phyloP scores from a whole-genome alignment of 2,113 vertebrate species.

The Eudorcas thomsonii region DNA sequence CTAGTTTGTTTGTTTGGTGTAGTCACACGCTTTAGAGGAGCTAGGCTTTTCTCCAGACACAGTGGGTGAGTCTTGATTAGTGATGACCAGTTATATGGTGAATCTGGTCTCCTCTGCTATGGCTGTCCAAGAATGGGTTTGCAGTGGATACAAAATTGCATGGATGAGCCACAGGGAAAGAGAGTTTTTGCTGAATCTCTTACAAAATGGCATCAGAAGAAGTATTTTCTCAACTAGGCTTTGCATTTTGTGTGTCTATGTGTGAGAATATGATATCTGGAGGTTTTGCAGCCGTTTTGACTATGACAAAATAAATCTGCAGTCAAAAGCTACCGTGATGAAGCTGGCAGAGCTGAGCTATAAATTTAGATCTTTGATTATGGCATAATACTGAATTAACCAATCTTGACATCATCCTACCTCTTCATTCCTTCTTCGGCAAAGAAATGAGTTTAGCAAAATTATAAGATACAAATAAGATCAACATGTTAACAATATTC shows the following conservation, averaged over 20 bases:
- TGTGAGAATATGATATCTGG: background rate
- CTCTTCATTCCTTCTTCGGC: background rate
- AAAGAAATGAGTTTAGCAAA: background rate
- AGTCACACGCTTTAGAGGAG: background rate
- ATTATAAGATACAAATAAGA: background rate
- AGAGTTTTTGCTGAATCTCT: background rate
- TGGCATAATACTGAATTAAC: background rate
- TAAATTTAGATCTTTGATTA: background rate
- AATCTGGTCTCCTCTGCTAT: background rate
- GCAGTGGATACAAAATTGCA: background rate
- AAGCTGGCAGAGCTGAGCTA: background rate
- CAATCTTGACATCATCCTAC: background rate
- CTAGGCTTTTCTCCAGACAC: background rate
- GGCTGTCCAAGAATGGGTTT: background rate
- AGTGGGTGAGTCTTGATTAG: background rate
- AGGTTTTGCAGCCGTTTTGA: background rate
- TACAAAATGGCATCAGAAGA: background rate
- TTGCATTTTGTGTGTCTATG: background rate
- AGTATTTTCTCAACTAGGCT: background rate
- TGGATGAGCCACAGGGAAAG: background rate
- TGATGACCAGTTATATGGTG: background rate
- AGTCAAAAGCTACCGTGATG: background rate
- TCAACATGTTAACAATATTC: background rate
- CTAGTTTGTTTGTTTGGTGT: too few relatives aligned
- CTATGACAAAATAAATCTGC: constrained; percentile 8